These are phyloP conservation scores for Diogma glabrata DNA, from an alignment of 2,888 invertebrate species.

Conservation along the genomic window DNA sequence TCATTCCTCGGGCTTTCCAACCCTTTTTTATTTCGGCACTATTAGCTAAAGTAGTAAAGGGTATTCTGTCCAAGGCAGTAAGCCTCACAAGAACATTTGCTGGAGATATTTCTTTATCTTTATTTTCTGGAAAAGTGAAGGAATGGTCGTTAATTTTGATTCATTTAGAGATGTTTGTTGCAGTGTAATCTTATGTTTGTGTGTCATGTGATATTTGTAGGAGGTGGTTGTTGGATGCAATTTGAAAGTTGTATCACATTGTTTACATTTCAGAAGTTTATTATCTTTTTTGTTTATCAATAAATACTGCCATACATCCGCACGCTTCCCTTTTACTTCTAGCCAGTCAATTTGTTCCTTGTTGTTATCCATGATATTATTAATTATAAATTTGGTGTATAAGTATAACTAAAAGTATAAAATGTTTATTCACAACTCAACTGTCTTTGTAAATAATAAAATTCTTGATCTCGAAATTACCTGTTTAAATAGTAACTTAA, in stretches of 20 bases:
- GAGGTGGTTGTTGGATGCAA: neutral
- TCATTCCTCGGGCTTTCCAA: neutral
- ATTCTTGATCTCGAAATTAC: no score
- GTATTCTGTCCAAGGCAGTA: neutral
- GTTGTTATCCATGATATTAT: neutral
- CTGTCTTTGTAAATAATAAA: no score
- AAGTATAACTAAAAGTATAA: no score
- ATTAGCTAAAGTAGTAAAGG: neutral
- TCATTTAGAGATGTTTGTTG: neutral
- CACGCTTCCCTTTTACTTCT: neutral
- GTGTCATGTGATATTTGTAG: conserved; percentile 5
- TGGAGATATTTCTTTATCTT: no score
- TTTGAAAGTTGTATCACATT: no score
- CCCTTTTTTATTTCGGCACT: neutral
- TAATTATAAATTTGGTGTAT: neutral
- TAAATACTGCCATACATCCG: neutral
- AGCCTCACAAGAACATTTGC: neutral
- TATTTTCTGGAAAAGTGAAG: no score
- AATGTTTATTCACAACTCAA: no score
- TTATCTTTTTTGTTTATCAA: conserved; percentile 1
- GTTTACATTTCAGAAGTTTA: neutral
- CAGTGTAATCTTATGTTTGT: conserved; percentile 3
- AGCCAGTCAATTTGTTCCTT: neutral
- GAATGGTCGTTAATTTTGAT: neutral
- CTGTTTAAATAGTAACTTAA: no score